A percentile compares a stretch with the other conserved stretches of the same genome.
Evolutionary conservation across 2,888 invertebrate genomes (phyloP).

Genomic region (Drosophila fulvimacula): DNA sequence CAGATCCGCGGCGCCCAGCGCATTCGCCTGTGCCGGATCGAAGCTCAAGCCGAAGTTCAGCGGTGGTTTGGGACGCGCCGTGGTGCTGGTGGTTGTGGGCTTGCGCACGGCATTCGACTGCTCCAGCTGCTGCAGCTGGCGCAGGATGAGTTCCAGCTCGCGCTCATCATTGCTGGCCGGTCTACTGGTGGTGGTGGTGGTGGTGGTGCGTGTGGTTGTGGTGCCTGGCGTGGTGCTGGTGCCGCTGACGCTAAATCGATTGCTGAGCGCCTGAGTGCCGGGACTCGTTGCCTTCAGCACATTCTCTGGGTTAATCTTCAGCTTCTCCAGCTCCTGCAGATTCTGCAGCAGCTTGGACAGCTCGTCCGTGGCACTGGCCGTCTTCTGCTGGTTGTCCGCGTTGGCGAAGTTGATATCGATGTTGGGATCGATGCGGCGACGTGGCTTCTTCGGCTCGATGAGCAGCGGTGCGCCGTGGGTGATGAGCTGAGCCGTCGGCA

Average conservation of each 20-base stretch:
- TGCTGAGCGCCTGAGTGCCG: slow-evolving; percentile 49
- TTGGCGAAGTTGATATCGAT: slow-evolving; percentile 78
- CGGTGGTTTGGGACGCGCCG: slow-evolving; percentile 3
- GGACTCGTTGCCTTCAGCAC: slow-evolving; percentile 61
- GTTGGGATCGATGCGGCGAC: slow-evolving; percentile 81
- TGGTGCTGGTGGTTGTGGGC: slow-evolving; percentile 22
- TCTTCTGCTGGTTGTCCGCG: slow-evolving; percentile 70
- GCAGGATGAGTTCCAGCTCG: slow-evolving; percentile 71
- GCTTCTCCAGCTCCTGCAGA: slow-evolving; percentile 83
- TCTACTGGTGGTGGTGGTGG: slow-evolving; percentile 31
- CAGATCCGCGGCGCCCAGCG: slow-evolving; percentile 83
- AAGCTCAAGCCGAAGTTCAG: slow-evolving; percentile 13
- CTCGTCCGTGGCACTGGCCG: slow-evolving; percentile 72
- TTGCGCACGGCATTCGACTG: slow-evolving; percentile 53
- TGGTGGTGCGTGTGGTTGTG: slow-evolving; percentile 13
- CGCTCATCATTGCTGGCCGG: slow-evolving; percentile 46
- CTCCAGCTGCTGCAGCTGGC: slow-evolving; percentile 73
- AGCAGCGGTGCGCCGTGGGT: slow-evolving; percentile 78
- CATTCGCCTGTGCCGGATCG: slow-evolving; percentile 12
- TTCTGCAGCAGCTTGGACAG: slow-evolving; percentile 85
- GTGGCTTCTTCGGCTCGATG: slow-evolving; percentile 80
- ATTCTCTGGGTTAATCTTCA: slow-evolving; percentile 77
- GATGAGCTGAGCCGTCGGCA: slow-evolving; percentile 65
- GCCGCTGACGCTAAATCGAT: slow-evolving; percentile 61
- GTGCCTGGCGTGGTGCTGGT: slow-evolving; percentile 10